Conservation (phyloP, 2,797 vertebrate species). For the Sebastiscus tertius region DNA sequence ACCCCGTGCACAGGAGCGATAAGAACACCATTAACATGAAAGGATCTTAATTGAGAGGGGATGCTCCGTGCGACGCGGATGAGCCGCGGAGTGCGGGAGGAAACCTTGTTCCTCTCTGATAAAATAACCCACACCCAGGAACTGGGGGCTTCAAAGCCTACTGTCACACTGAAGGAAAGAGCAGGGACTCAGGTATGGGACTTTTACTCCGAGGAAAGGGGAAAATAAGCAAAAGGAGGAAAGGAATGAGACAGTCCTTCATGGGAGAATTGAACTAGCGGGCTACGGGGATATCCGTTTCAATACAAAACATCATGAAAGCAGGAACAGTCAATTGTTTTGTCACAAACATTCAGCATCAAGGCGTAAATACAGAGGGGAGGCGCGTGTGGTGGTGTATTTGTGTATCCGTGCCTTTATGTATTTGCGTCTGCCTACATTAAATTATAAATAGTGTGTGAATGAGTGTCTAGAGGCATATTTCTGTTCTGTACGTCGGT, state of each 20-base stretch:
- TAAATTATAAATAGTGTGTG: slow-evolving; percentile 74
- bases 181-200: slow-evolving; percentile 55
- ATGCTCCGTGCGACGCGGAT: slow-evolving; percentile 67
- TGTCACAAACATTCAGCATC: slow-evolving; percentile 75
- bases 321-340: slow-evolving; percentile 74
- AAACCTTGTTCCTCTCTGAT: slow-evolving; percentile 72
- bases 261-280: slow-evolving; percentile 60
- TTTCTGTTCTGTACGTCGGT: slow-evolving; percentile 63
- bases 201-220: slow-evolving; percentile 36
- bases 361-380: slow-evolving; percentile 59
- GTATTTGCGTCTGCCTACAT: slow-evolving; percentile 62
- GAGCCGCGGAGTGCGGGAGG: slow-evolving; percentile 51
- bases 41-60: slow-evolving; percentile 83
- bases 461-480: slow-evolving; percentile 78
- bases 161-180: slow-evolving; percentile 50
- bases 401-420: slow-evolving; percentile 55
- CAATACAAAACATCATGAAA: slow-evolving; percentile 72
- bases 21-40: slow-evolving; percentile 83
- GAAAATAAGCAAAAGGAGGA: slow-evolving; percentile 43
- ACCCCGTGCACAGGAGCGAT: slow-evolving; percentile 69
- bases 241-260: slow-evolving; percentile 57
- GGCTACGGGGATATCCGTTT: slow-evolving; percentile 72
- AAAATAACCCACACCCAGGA: slow-evolving; percentile 68
- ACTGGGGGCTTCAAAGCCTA: slow-evolving; percentile 68
- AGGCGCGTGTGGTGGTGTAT: slow-evolving; percentile 40